A percentile compares a stretch with the other conserved stretches of the same genome.
These are phyloP conservation scores for Gryon sp. DNA, from an alignment of 1,140 invertebrate species.

Conservation along the genomic window DNA sequence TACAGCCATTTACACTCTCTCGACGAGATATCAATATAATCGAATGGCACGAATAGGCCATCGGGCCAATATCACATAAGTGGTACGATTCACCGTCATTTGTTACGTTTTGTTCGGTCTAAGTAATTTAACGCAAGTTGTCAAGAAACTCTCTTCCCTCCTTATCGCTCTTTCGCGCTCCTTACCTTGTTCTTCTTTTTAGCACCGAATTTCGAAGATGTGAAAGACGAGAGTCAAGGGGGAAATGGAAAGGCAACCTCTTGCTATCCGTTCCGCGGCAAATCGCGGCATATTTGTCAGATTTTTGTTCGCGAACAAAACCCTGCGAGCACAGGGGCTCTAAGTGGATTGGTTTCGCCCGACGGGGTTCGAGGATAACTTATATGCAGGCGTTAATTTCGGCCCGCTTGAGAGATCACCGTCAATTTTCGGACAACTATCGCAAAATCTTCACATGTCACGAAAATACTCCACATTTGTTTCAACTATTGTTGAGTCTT, in stretches of 20 bases:
- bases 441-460: slow-evolving; percentile 35
- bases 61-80: slow-evolving; percentile 72
- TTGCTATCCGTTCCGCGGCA: slow-evolving; percentile 72
- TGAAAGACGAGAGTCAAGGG: slow-evolving; percentile 8
- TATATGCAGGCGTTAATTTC: slow-evolving; percentile 69
- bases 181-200: slow-evolving; percentile 32
- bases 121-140: slow-evolving; percentile 74
- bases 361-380: slow-evolving; percentile 63
- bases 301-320: slow-evolving; percentile 78
- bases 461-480: slow-evolving; percentile 19
- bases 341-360: slow-evolving; percentile 78
- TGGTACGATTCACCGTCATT: slow-evolving; percentile 74
- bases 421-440: slow-evolving; percentile 57
- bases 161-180: slow-evolving; percentile 12
- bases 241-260: slow-evolving; percentile 25
- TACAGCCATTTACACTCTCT: slow-evolving; percentile 33
- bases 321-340: slow-evolving; percentile 62
- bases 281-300: slow-evolving; percentile 80
- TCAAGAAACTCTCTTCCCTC: slow-evolving; percentile 36
- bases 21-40: slow-evolving; percentile 73
- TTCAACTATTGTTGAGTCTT: no score
- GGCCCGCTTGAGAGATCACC: slow-evolving; percentile 54
- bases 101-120: slow-evolving; percentile 77
- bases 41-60: slow-evolving; percentile 67
- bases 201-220: slow-evolving; percentile 30